phyloP scores from a whole-genome alignment of 2,888 invertebrate species.

The Synergus itoensis region DNA sequence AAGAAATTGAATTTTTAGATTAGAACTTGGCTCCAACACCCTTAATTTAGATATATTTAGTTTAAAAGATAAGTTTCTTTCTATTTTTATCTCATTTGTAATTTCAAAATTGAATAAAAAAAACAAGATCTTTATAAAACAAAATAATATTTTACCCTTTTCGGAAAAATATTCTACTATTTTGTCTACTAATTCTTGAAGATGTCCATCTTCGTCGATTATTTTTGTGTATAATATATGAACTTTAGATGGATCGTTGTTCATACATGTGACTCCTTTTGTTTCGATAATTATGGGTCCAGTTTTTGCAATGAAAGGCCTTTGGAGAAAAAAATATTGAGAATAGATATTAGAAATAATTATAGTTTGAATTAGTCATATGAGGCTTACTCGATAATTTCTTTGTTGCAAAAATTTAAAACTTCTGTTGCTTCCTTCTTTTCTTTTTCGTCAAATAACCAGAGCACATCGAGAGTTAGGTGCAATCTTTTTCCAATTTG shows the following conservation, averaged over 20 bases:
- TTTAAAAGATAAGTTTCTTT: not conserved
- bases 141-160: constrained; percentile 79
- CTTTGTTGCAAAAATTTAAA: constrained; percentile 83
- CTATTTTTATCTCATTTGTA: not conserved
- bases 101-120: not conserved
- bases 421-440: constrained; percentile 82
- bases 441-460: constrained; percentile 88
- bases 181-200: constrained; percentile 84
- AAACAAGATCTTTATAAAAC: not conserved
- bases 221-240: constrained; percentile 89
- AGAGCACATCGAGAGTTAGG: constrained; percentile 89
- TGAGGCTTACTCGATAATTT: constrained; percentile 81
- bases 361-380: constrained; percentile 52
- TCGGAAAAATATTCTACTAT: constrained; percentile 81
- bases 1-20: no score
- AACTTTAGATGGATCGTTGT: constrained; percentile 91
- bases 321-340: constrained; percentile 58
- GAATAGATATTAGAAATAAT: not conserved
- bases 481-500: constrained; percentile 87
- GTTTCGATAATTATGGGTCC: constrained; percentile 81
- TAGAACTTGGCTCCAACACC: no score
- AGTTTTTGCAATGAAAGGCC: constrained; percentile 75
- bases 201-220: constrained; percentile 71
- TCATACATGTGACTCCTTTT: constrained; percentile 84
- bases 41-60: not conserved